Evolutionary conservation across 1,140 invertebrate species (phyloP).

Genomic region (Atta colombica): DNA sequence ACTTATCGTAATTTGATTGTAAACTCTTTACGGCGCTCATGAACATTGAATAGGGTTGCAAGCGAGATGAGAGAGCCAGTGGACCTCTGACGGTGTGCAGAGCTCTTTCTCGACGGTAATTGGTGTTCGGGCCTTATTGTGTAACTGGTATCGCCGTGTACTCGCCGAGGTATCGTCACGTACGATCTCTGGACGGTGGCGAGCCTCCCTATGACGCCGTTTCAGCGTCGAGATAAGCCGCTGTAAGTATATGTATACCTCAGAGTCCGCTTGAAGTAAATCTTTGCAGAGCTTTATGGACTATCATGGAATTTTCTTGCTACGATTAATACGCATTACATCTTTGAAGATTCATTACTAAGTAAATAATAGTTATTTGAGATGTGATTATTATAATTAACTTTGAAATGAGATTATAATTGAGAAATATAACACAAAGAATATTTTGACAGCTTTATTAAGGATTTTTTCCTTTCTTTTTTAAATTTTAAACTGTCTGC

Average conservation of each 20-base stretch:
- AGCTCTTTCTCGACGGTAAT: constrained; percentile 77
- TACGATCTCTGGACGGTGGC: constrained; percentile 77
- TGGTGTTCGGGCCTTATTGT: constrained; percentile 80
- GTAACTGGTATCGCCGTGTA: constrained; percentile 80
- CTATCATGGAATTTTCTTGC: constrained; percentile 11
- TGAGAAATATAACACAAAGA: neutral
- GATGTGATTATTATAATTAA: neutral
- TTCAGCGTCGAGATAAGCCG: constrained; percentile 77
- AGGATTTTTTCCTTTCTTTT: neutral
- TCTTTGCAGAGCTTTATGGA: constrained; percentile 38
- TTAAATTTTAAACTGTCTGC: neutral
- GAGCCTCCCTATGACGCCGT: constrained; percentile 76
- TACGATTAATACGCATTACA: neutral
- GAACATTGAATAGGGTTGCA: constrained; percentile 41
- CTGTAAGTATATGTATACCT: constrained; percentile 30
- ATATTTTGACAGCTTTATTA: neutral
- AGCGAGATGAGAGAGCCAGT: constrained; percentile 48
- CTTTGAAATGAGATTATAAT: neutral
- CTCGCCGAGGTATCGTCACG: constrained; percentile 73
- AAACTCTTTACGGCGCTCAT: constrained; percentile 52
- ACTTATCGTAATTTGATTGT: constrained; percentile 1
- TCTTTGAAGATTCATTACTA: neutral
- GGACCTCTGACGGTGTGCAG: constrained; percentile 71
- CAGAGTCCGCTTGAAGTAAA: constrained; percentile 23
- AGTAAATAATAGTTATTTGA: neutral